Base-by-base conservation (phyloP, 2,888 invertebrate genomes). In the Alentia gelatinosa region DNA sequence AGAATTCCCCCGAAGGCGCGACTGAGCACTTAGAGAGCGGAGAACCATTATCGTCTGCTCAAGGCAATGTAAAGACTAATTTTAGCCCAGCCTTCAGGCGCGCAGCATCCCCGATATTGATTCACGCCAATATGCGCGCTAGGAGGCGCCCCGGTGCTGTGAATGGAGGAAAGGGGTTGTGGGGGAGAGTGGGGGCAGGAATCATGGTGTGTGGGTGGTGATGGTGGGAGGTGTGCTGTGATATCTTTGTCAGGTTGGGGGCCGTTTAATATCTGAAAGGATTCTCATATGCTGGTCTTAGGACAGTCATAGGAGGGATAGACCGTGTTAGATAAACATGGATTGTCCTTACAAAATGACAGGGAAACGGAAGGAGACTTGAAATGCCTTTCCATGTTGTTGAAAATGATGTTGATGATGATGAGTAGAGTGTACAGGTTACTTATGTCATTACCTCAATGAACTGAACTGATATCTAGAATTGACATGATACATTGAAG, bases 11-110 rank as follows among this genome's bases (percentile, higher is more conserved):
- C 15, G n/a, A 30, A 68, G 68, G 68, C 68, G 26, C 12, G 30
- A 30, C 68, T 0, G 12, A 56, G 30, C 68, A 30, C 68, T 68
- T 68, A 68, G 12, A 68, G 26, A 68, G 15, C 26, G n/a, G n/a
- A 47, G n/a, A 4, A 9, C 68, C 26, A 68, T 68, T 68, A 68
- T 1, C 68, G 26, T 26, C 47, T 47, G 47, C 19, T 47, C 47
- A 47, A 47, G 47, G 9, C 68, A 68, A 68, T 68, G 68, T 68
- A 30, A 68, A 68, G 68, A 68, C 68, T 68, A 68, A 68, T 68
- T 68, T 68, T 68, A 68, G 68, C 68, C 33, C 1, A 30, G 30
- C 68, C 68, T 30, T 12, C 26, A 19, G 47, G 9, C 30, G 26
- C 30, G 68, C 68, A 12, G 68, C 30, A 26, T 30, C 26, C 33